These are phyloP conservation scores for Schlechtendalia chinensis DNA, from an alignment of 1,140 invertebrate species.

Conservation along the genomic window DNA sequence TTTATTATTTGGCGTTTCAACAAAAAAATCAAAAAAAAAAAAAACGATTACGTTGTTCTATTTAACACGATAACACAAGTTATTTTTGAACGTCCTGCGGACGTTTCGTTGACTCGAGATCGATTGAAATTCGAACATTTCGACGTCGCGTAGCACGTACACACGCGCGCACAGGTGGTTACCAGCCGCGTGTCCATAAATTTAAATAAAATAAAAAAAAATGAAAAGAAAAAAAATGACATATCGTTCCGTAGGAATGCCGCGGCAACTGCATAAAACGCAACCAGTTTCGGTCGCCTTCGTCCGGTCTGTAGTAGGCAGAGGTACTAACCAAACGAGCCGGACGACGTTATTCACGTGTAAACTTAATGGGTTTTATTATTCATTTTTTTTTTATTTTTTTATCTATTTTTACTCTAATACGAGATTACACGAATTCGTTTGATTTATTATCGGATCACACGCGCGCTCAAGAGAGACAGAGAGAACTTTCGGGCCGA, in stretches of 20 bases:
- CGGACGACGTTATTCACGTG: neutral
- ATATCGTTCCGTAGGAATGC: slow-evolving; percentile 46
- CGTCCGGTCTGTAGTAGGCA: neutral
- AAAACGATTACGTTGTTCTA: no score
- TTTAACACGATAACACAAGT: neutral
- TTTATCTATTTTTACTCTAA: neutral
- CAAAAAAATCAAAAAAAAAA: no score
- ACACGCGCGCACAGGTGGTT: no score
- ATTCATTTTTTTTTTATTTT: neutral
- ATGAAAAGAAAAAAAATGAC: no score
- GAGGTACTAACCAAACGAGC: neutral
- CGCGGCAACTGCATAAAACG: slow-evolving; percentile 20
- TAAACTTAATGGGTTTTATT: no score
- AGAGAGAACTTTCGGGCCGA: no score
- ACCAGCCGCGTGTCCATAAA: slow-evolving; percentile 17
- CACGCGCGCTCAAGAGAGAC: no score
- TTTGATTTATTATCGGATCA: no score
- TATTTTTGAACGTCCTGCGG: no score
- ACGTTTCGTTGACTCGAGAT: no score
- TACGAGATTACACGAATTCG: neutral
- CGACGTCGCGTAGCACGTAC: neutral
- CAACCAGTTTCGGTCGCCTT: slow-evolving; percentile 34
- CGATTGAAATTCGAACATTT: neutral
- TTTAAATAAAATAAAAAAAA: no score
- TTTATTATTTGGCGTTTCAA: no score